Conservation (phyloP, 64 coral and sea anemone species). For the Stylophora pistillata region DNA sequence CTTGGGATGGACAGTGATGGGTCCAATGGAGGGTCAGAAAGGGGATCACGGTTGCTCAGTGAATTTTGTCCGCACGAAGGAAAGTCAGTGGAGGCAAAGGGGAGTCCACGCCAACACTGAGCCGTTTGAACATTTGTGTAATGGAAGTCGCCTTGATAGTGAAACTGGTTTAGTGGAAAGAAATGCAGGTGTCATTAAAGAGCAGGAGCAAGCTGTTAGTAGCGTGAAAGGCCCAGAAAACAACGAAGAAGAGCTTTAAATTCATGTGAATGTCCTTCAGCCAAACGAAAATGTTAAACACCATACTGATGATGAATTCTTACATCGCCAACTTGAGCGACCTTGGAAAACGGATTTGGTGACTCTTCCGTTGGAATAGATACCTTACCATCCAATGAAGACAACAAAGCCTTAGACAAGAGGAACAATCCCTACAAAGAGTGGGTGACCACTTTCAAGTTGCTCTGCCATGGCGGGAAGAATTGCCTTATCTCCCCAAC, state of each 20-base stretch:
- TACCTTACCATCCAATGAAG: background rate
- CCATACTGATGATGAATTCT: background rate
- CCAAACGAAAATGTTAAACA: background rate
- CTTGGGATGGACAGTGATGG: slow-evolving; percentile 52
- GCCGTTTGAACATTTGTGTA: too few species aligned
- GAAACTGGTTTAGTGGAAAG: background rate
- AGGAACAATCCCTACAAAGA: slow-evolving; percentile 17
- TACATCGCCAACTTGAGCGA: slow-evolving; percentile 6
- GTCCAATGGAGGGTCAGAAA: slow-evolving; percentile 11
- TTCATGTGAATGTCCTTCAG: too few species aligned
- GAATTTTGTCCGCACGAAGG: background rate
- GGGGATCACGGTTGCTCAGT: background rate
- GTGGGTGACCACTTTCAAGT: slow-evolving; percentile 42
- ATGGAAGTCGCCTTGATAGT: background rate
- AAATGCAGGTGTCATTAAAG: background rate
- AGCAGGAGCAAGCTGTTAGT: background rate
- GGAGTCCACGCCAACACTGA: background rate
- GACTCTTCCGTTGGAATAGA: background rate
- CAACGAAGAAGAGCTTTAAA: background rate
- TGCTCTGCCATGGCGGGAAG: slow-evolving; percentile 29
- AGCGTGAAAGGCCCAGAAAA: background rate
- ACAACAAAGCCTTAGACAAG: background rate
- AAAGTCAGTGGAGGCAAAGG: background rate
- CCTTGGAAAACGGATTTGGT: slow-evolving; percentile 41
- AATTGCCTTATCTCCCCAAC: background rate